These are phyloP conservation scores for Cladorhizidae sp. DNA, from an alignment of 37 sponge, comb jelly and placozoan species.

Conservation along the genomic window DNA sequence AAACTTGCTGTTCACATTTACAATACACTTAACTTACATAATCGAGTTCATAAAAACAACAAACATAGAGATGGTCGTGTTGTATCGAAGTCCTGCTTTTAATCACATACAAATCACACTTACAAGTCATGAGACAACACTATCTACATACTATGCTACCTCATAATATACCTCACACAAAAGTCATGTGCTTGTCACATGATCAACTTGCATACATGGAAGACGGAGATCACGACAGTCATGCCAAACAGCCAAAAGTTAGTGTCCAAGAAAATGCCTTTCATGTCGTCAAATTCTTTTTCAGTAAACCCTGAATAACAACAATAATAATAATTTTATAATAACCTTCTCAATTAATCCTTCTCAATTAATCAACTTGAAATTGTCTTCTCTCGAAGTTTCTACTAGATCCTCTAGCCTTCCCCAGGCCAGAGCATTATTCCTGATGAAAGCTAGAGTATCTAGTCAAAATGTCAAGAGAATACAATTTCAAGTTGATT, in stretches of 20 bases:
- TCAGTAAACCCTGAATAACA: slow-evolving; percentile 74
- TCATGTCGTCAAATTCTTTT: slow-evolving; percentile 90
- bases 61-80: no score
- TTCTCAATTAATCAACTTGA: background rate
- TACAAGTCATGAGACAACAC: background rate
- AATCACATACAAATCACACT: background rate
- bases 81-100: no score
- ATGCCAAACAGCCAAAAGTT: slow-evolving; percentile 72
- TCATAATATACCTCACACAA: background rate
- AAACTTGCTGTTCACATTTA: no score
- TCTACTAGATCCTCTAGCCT: no score
- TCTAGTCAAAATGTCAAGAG: no score
- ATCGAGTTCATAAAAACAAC: no score
- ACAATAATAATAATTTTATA: no score
- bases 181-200: background rate
- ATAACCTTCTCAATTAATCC: background rate
- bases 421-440: no score
- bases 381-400: no score
- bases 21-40: no score
- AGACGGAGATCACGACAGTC: slow-evolving; percentile 85
- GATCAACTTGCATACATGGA: slow-evolving; percentile 71
- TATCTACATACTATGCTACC: background rate
- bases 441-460: no score
- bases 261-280: slow-evolving; percentile 82
- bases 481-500: no score